Evolutionary conservation across 2,888 invertebrate species (phyloP).

Genomic region (Parnassius orleans): DNA sequence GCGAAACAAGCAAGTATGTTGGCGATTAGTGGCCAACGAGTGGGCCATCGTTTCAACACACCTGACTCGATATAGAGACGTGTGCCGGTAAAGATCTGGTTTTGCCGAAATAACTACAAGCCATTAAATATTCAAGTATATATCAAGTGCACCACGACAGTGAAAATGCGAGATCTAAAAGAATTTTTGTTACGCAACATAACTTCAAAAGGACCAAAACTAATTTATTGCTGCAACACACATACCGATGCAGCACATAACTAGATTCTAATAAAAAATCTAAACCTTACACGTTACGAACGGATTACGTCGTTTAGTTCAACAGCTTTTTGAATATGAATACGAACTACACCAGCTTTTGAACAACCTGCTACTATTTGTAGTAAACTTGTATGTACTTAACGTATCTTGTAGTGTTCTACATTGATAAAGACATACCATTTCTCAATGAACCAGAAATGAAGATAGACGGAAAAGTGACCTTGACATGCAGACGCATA

Average conservation of each 20-base stretch:
- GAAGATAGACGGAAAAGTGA: slow-evolving; percentile 36
- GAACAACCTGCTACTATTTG: slow-evolving; percentile 1
- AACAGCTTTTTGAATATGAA: slow-evolving; percentile 2
- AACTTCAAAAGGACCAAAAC: not conserved
- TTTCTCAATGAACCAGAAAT: slow-evolving; percentile 25
- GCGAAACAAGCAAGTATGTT: slow-evolving; percentile 68
- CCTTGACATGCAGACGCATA: slow-evolving; percentile 51
- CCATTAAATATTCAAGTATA: slow-evolving; percentile 3
- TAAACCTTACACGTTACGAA: not conserved
- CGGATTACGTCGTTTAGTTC: slow-evolving; percentile 7
- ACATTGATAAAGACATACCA: slow-evolving; percentile 4
- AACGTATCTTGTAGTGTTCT: not conserved
- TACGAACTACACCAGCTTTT: not conserved
- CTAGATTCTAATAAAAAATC: not conserved
- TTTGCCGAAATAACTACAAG: slow-evolving; percentile 20
- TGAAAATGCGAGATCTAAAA: slow-evolving; percentile 1
- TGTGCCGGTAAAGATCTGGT: slow-evolving; percentile 54
- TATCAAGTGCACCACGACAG: not conserved
- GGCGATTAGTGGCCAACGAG: slow-evolving; percentile 70
- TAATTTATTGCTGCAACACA: not conserved
- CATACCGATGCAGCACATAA: not conserved
- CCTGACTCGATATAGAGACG: slow-evolving; percentile 51
- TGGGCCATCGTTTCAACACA: slow-evolving; percentile 74
- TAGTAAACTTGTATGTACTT: slow-evolving; percentile 11
- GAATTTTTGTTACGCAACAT: slow-evolving; percentile 4